A percentile compares a stretch with the other conserved stretches of the same genome.
Evolutionary conservation across 2,888 invertebrate species (phyloP).

Genomic region (Leuctra nigra): DNA sequence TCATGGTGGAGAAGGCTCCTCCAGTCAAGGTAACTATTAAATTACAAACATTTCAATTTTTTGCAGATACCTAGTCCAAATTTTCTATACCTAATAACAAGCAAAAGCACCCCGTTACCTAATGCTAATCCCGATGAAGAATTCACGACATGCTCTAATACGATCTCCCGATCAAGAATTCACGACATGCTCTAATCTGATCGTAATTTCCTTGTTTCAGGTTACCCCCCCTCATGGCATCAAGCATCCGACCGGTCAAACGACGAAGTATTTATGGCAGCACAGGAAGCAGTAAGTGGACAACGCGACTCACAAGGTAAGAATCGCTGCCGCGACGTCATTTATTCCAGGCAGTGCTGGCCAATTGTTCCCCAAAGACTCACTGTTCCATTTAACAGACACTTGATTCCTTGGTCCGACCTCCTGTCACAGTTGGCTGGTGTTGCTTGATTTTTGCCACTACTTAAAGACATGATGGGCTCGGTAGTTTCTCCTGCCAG

Average conservation of each 20-base stretch:
- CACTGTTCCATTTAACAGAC: no score
- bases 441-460: no score
- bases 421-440: no score
- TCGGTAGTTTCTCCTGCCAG: no score
- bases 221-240: constrained; percentile 53
- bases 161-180: no score
- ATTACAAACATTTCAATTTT: neutral
- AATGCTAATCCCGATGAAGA: no score
- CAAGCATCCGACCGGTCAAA: constrained; percentile 50
- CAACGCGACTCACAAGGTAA: constrained; percentile 91
- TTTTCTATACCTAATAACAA: neutral
- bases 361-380: no score
- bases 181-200: neutral
- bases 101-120: neutral
- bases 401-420: no score
- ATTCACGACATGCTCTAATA: no score
- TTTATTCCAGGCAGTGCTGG: no score
- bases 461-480: no score
- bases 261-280: constrained; percentile 78
- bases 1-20: constrained; percentile 37
- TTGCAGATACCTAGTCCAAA: neutral
- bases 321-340: constrained; percentile 35
- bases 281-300: constrained; percentile 68
- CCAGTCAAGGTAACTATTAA: constrained; percentile 34
- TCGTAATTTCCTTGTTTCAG: neutral